phyloP scores from a whole-genome alignment of 2,113 vertebrate genomes.

The Chloropsis cyanopogon region DNA sequence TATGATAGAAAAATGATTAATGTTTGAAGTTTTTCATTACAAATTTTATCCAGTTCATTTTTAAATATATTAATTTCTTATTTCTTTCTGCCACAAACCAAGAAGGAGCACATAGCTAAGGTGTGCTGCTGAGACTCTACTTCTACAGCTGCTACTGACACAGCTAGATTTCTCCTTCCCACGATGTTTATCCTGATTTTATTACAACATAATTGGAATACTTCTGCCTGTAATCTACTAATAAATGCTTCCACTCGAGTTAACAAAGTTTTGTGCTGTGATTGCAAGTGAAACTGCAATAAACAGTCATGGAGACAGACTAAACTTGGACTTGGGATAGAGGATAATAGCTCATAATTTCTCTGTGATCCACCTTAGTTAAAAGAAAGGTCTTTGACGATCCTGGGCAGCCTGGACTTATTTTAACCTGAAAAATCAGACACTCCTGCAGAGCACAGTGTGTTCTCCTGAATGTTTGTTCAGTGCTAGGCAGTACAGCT shows the following conservation, averaged over 20 bases:
- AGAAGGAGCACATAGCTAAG: neutral
- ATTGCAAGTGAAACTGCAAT: neutral
- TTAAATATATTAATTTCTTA: neutral
- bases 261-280: neutral
- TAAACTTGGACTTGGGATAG: neutral
- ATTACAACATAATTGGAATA: neutral
- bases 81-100: neutral
- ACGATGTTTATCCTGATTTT: neutral
- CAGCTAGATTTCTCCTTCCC: neutral
- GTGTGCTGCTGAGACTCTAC: neutral
- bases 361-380: neutral
- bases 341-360: neutral
- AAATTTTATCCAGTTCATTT: neutral
- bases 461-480: conserved; percentile 51
- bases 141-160: neutral
- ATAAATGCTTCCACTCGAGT: neutral
- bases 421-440: conserved; percentile 45
- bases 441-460: neutral
- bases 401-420: neutral
- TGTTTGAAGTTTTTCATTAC: neutral
- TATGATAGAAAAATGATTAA: neutral
- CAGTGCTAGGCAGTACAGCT: conserved; percentile 38
- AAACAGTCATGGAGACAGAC: neutral
- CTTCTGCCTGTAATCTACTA: neutral
- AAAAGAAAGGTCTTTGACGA: neutral